Evolutionary conservation across 2,113 vertebrate species (phyloP).

Genomic region (Otus sunia): DNA sequence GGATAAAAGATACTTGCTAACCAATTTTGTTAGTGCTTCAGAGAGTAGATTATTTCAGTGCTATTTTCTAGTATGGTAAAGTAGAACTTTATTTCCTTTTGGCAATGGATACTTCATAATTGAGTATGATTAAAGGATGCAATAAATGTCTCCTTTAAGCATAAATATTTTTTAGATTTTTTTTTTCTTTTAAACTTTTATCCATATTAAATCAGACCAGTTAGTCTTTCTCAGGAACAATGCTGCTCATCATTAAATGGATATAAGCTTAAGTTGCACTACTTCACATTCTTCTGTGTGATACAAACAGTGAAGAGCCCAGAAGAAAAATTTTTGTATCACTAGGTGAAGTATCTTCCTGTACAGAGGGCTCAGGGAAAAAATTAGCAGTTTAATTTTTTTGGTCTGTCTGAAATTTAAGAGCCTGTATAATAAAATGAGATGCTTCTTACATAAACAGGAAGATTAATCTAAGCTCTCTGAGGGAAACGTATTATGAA

Average conservation of each 20-base stretch:
- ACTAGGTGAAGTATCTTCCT: background rate
- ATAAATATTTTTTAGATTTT: background rate
- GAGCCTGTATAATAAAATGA: background rate
- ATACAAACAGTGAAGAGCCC: background rate
- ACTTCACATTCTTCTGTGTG: background rate
- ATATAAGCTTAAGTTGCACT: background rate
- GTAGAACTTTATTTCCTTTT: background rate
- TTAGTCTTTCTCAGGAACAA: background rate
- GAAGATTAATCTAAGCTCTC: background rate
- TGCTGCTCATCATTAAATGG: background rate
- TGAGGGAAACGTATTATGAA: background rate
- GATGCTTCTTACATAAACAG: background rate
- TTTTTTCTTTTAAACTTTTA: background rate
- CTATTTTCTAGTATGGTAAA: background rate
- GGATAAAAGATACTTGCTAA: background rate
- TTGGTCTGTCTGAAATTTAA: slow-evolving; percentile 14
- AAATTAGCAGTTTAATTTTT: background rate
- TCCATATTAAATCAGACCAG: background rate
- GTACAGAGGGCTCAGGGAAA: background rate
- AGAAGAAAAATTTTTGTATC: background rate
- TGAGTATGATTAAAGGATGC: background rate
- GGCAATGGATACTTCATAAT: background rate
- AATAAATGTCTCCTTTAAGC: background rate
- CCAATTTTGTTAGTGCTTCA: background rate
- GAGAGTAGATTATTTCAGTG: background rate